These are phyloP conservation scores for Catharus bicknelli DNA, from an alignment of 2,113 vertebrate genomes.

Conservation along the genomic window DNA sequence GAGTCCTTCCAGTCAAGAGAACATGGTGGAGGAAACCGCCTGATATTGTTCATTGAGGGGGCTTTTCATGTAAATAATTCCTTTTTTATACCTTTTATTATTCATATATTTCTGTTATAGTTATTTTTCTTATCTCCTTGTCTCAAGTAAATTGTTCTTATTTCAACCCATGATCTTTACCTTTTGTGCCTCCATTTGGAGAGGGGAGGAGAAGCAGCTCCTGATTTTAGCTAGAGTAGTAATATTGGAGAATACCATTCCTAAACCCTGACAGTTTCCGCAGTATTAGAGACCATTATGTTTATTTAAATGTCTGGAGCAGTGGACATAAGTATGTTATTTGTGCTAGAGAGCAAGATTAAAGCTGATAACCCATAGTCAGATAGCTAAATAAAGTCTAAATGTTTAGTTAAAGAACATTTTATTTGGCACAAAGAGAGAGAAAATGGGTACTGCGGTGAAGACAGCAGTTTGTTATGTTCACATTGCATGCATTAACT, in stretches of 20 bases:
- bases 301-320: background rate
- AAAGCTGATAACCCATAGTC: background rate
- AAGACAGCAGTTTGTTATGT: background rate
- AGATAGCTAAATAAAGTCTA: background rate
- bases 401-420: background rate
- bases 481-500: fast-evolving
- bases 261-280: fast-evolving
- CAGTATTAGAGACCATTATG: background rate
- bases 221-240: background rate
- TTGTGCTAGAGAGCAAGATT: background rate
- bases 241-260: background rate
- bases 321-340: background rate
- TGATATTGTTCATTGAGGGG: background rate
- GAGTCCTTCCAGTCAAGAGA: background rate
- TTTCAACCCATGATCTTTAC: background rate
- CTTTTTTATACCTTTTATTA: background rate
- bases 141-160: background rate
- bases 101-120: background rate
- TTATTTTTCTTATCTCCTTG: background rate
- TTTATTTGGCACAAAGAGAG: background rate
- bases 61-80: background rate
- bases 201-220: background rate
- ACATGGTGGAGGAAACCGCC: background rate
- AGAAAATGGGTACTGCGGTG: background rate
- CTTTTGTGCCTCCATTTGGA: background rate